A percentile compares a stretch with the other conserved stretches of the same genome.
Conservation (phyloP, 1,140 invertebrate species). For the Acyrthosiphon pisum region DNA sequence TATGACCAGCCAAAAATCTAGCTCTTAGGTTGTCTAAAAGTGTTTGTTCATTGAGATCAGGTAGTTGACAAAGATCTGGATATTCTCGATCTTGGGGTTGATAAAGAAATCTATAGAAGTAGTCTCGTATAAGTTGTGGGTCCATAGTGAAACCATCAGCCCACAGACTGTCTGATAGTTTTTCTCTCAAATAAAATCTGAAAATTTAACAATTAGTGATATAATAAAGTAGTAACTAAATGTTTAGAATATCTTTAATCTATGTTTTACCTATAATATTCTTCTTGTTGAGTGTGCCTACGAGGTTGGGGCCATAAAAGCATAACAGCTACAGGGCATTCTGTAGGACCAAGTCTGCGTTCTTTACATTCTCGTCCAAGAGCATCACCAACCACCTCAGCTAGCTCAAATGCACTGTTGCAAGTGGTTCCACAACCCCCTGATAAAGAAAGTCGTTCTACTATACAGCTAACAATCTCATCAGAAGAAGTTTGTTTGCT, state of each 20-base stretch:
- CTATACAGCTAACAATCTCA: slow-evolving; percentile 88
- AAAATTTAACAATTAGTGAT: slow-evolving; percentile 58
- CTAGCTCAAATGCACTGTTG: slow-evolving; percentile 79
- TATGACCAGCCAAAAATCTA: slow-evolving; percentile 88
- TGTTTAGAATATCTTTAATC: slow-evolving; percentile 1
- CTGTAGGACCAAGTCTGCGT: slow-evolving; percentile 80
- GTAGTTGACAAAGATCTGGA: slow-evolving; percentile 92
- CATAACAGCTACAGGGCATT: slow-evolving; percentile 92
- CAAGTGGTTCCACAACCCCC: slow-evolving; percentile 61
- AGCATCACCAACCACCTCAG: slow-evolving; percentile 86
- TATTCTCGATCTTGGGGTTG: slow-evolving; percentile 90
- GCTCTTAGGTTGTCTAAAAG: slow-evolving; percentile 89
- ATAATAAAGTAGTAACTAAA: background rate
- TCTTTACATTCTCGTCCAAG: slow-evolving; percentile 91
- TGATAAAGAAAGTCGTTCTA: slow-evolving; percentile 77
- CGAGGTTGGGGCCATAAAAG: slow-evolving; percentile 85
- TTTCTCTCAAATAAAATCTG: slow-evolving; percentile 85
- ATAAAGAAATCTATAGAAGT: slow-evolving; percentile 89
- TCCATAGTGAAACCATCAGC: slow-evolving; percentile 86
- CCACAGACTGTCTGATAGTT: slow-evolving; percentile 80
- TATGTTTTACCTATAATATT: slow-evolving; percentile 67
- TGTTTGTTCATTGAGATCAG: slow-evolving; percentile 92
- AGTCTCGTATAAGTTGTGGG: slow-evolving; percentile 86
- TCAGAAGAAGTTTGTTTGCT: slow-evolving; percentile 89
- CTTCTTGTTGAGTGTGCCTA: slow-evolving; percentile 63